Conservation (phyloP, 2,888 invertebrate species). For the Labia minor region DNA sequence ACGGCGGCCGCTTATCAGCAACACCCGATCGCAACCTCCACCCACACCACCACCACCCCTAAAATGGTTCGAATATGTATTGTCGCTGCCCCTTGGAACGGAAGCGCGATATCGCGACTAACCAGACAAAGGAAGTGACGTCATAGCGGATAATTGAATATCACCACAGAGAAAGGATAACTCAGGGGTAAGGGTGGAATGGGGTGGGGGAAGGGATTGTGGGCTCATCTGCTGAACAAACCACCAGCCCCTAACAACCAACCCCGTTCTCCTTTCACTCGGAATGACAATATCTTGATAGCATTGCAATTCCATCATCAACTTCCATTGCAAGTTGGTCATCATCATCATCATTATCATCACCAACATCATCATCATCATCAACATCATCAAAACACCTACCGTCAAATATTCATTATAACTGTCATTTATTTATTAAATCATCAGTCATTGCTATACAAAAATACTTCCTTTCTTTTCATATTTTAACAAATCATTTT, state of each 20-base stretch:
- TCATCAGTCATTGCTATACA: not conserved
- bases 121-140: constrained; percentile 13
- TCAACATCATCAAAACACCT: not conserved
- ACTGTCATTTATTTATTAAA: not conserved
- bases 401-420: not conserved
- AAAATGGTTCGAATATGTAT: constrained; percentile 13
- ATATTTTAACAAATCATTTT: not conserved
- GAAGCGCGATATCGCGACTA: constrained; percentile 13
- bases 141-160: constrained; percentile 13
- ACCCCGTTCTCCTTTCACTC: not conserved
- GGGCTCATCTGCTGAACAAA: not conserved
- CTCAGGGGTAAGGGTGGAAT: too few species aligned
- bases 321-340: not conserved
- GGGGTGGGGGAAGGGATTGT: too few species aligned
- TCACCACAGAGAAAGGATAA: not conserved
- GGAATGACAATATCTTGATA: not conserved
- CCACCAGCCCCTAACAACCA: not conserved
- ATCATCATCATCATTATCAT: not conserved
- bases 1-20: not conserved
- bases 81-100: constrained; percentile 13
- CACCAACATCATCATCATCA: not conserved
- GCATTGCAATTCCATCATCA: not conserved
- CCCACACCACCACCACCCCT: not conserved
- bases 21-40: not conserved
- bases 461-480: not conserved